Conservation (phyloP, 2,888 invertebrate species). For the Punctoribates punctum region DNA sequence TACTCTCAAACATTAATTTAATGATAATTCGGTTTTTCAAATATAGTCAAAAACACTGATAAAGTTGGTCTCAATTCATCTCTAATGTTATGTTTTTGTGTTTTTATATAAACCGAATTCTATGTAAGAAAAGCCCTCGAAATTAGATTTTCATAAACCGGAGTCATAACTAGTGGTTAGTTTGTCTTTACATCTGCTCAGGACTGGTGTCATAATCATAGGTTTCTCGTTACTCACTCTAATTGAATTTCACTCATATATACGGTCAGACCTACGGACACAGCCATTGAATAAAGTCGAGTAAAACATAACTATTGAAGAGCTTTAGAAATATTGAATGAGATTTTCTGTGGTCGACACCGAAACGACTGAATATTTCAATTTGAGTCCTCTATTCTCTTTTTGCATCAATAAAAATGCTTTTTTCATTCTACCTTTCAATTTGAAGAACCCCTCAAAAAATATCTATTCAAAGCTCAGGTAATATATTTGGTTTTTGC, state of each 20-base stretch:
- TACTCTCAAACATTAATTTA: background rate
- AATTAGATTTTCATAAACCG: background rate
- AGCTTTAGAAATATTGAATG: conserved; percentile 11
- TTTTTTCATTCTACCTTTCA: no score
- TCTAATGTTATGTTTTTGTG: background rate
- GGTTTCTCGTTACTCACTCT: conserved; percentile 33
- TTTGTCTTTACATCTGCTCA: conserved; percentile 28
- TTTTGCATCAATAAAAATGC: no score
- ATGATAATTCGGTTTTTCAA: background rate
- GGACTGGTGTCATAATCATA: conserved; percentile 34
- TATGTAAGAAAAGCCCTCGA: background rate
- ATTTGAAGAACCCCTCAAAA: no score
- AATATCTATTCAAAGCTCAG: no score
- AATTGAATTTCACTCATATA: conserved; percentile 33
- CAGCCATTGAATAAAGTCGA: conserved; percentile 14
- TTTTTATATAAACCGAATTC: background rate
- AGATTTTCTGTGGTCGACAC: background rate
- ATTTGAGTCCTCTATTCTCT: conserved; percentile 5
- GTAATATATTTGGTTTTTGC: no score
- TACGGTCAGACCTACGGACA: background rate
- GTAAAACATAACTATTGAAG: conserved; percentile 13
- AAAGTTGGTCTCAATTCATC: background rate
- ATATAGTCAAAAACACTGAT: background rate
- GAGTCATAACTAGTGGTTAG: conserved; percentile 7
- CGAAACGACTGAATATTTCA: conserved; percentile 17